These are phyloP conservation scores for Bombycilla garrulus DNA, from an alignment of 2,113 vertebrate species.

Conservation along the genomic window DNA sequence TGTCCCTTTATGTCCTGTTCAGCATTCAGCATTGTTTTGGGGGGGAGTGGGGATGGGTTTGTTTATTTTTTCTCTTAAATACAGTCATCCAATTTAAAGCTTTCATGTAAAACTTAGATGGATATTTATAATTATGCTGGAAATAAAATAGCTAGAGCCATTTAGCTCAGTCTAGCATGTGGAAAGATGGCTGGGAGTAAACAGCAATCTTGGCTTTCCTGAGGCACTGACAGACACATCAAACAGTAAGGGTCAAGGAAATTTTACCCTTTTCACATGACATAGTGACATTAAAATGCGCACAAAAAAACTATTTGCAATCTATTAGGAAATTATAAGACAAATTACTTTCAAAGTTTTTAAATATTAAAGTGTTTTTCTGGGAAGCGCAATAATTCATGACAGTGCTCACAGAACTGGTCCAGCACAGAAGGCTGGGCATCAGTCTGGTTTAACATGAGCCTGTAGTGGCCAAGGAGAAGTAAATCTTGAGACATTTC, in stretches of 20 bases:
- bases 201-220: not conserved
- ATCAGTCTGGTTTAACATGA: not conserved
- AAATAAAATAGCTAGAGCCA: not conserved
- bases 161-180: not conserved
- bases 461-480: not conserved
- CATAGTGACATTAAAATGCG: not conserved
- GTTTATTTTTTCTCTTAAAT: not conserved
- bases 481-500: not conserved
- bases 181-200: not conserved
- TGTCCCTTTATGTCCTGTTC: not conserved
- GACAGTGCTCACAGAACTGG: not conserved
- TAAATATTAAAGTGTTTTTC: not conserved
- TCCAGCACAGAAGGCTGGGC: not conserved
- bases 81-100: not conserved
- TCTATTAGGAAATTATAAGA: not conserved
- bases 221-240: not conserved
- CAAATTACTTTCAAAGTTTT: not conserved
- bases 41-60: accelerated
- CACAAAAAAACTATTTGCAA: not conserved
- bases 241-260: not conserved
- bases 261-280: not conserved
- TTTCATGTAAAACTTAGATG: not conserved
- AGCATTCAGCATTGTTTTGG: not conserved
- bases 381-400: not conserved
- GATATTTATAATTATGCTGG: not conserved